A percentile compares a stretch with the other conserved stretches of the same genome.
phyloP scores from a whole-genome alignment of 2,888 invertebrate species.

The Melieria crassipennis region DNA sequence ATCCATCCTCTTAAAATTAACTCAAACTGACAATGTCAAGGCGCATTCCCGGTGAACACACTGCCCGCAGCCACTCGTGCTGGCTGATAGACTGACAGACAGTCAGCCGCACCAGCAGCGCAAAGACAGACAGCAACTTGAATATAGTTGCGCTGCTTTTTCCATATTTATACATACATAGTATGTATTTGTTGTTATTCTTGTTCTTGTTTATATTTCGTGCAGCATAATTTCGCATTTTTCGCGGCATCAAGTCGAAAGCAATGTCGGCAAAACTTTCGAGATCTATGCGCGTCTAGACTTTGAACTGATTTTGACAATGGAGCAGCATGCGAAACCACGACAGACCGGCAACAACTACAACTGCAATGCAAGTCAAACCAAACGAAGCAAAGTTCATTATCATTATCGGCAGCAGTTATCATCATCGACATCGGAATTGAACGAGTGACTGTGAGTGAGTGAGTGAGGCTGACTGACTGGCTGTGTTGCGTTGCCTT shows the following conservation, averaged over 20 bases:
- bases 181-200: too few relatives aligned
- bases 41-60: not conserved
- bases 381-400: conserved; percentile 22
- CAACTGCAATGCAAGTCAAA: not conserved
- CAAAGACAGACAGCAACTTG: too few relatives aligned
- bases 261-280: conserved; percentile 13
- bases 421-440: conserved; percentile 16
- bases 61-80: conserved; percentile 5
- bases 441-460: not conserved
- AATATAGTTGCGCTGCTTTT: not conserved
- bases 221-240: too few relatives aligned
- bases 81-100: not conserved
- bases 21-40: not conserved
- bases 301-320: conserved; percentile 28
- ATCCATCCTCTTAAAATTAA: not conserved
- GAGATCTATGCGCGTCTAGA: conserved; percentile 23
- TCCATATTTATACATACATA: not conserved
- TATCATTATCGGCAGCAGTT: conserved; percentile 29
- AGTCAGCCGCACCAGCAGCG: not conserved
- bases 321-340: conserved; percentile 8
- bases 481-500: conserved; percentile 15
- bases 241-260: too few relatives aligned
- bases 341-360: not conserved
- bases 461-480: not conserved
- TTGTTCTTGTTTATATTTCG: too few relatives aligned